Percentiles rank a stretch among this genome's conserved stretches.
These are phyloP conservation scores for Montipora capricornis DNA, from an alignment of 64 coral and sea anemone genomes.

Conservation along the genomic window DNA sequence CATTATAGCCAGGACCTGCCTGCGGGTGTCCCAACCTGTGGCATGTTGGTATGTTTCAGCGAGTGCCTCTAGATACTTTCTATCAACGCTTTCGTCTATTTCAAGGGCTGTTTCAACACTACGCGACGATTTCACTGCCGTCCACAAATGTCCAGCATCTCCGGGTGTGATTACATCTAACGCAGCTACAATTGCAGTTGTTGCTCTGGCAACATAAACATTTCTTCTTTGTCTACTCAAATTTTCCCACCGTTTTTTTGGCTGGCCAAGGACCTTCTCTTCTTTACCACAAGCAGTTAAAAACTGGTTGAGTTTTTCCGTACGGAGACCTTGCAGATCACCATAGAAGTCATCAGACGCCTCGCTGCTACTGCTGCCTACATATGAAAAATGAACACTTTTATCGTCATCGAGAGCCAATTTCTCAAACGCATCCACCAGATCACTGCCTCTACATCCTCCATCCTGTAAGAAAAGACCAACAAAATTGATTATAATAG, in stretches of 20 bases:
- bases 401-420: too few species aligned
- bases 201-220: conserved; percentile 1
- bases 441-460: too few species aligned
- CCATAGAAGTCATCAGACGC: conserved; percentile 30
- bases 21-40: too few species aligned
- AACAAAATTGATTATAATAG: too few species aligned
- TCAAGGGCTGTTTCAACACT: conserved; percentile 35
- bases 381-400: not conserved
- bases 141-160: conserved; percentile 54
- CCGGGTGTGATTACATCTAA: conserved; percentile 45
- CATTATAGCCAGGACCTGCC: too few species aligned
- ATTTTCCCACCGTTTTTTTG: conserved; percentile 51
- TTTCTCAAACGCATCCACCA: too few species aligned
- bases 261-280: conserved; percentile 23
- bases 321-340: conserved; percentile 22
- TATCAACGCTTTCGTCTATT: not conserved
- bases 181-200: conserved; percentile 30
- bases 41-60: conserved; percentile 52
- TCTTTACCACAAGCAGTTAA: conserved; percentile 29
- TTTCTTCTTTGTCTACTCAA: not conserved
- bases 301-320: conserved; percentile 57
- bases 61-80: conserved; percentile 42
- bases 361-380: conserved; percentile 51
- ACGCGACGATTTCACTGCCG: conserved; percentile 22
- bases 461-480: too few species aligned